A percentile compares a stretch with the other conserved stretches of the same genome.
phyloP scores from a whole-genome alignment of 2,888 invertebrate genomes.

The Metallyticus violacea region DNA sequence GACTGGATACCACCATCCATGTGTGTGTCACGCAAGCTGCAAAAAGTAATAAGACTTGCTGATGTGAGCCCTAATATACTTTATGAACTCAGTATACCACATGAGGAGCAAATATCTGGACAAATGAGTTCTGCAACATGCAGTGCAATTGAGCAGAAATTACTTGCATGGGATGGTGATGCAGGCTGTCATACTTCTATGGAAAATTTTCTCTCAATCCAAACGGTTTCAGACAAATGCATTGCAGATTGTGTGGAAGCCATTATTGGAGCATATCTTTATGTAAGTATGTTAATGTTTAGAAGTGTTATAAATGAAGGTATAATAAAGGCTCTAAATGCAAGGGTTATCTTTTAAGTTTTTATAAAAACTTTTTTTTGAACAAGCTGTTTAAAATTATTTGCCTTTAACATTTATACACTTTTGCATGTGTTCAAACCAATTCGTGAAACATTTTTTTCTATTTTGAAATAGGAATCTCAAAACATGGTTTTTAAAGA shows the following conservation, averaged over 20 bases:
- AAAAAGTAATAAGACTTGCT: slow-evolving; percentile 45
- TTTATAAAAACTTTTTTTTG: too few relatives aligned
- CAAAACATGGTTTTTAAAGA: too few relatives aligned
- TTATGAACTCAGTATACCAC: slow-evolving; percentile 49
- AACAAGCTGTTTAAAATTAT: too few relatives aligned
- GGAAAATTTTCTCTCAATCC: slow-evolving; percentile 50
- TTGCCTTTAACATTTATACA: too few relatives aligned
- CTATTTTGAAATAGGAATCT: too few relatives aligned
- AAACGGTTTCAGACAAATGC: slow-evolving; percentile 59
- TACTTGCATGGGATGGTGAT: slow-evolving; percentile 46
- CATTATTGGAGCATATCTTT: slow-evolving; percentile 69
- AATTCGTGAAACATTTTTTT: too few relatives aligned
- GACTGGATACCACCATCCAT: slow-evolving; percentile 84
- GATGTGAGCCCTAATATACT: slow-evolving; percentile 51
- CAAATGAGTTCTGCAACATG: slow-evolving; percentile 19
- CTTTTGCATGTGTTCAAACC: too few relatives aligned
- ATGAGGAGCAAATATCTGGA: slow-evolving; percentile 45
- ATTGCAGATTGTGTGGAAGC: slow-evolving; percentile 85
- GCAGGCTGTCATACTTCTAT: slow-evolving; percentile 42
- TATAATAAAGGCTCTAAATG: too few relatives aligned
- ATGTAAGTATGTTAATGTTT: slow-evolving; percentile 6
- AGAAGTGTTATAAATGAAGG: not conserved
- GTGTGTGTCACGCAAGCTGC: slow-evolving; percentile 55
- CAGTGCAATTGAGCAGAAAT: slow-evolving; percentile 33
- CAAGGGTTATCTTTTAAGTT: too few relatives aligned